Conservation (phyloP, 2,888 invertebrate genomes). For the Carabus problematicus region DNA sequence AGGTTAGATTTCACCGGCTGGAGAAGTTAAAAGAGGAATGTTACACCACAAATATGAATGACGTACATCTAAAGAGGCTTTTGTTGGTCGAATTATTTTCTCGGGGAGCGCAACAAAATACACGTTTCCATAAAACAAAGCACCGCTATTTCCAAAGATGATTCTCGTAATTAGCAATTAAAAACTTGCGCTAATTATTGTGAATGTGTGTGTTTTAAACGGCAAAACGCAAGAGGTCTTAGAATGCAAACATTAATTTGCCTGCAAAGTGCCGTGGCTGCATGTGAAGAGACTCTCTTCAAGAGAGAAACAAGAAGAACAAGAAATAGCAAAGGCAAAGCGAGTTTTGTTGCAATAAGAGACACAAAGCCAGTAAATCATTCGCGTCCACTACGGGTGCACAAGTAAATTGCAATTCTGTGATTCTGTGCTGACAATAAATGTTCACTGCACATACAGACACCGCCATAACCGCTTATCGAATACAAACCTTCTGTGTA, state of each 20-base stretch:
- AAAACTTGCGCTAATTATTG: background rate
- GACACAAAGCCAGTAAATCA: slow-evolving; percentile 4
- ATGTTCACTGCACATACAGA: background rate
- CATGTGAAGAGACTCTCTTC: no score
- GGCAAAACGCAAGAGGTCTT: background rate
- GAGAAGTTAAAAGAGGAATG: no score
- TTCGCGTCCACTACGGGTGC: background rate
- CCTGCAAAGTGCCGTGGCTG: background rate
- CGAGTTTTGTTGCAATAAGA: background rate
- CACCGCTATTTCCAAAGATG: no score
- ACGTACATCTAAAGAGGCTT: no score
- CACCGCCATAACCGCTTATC: slow-evolving; percentile 1
- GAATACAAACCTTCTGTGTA: background rate
- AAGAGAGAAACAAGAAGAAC: no score
- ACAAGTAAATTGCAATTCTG: slow-evolving; percentile 1
- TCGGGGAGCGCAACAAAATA: no score
- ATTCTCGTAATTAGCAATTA: background rate
- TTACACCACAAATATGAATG: no score
- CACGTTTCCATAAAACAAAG: no score
- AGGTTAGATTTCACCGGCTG: background rate
- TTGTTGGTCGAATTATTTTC: no score
- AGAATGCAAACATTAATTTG: background rate
- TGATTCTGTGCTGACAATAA: slow-evolving; percentile 12
- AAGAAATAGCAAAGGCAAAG: no score
- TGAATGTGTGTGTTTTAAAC: background rate